phyloP scores from a whole-genome alignment of 2,113 vertebrate genomes.

The Nesogale talazaci region DNA sequence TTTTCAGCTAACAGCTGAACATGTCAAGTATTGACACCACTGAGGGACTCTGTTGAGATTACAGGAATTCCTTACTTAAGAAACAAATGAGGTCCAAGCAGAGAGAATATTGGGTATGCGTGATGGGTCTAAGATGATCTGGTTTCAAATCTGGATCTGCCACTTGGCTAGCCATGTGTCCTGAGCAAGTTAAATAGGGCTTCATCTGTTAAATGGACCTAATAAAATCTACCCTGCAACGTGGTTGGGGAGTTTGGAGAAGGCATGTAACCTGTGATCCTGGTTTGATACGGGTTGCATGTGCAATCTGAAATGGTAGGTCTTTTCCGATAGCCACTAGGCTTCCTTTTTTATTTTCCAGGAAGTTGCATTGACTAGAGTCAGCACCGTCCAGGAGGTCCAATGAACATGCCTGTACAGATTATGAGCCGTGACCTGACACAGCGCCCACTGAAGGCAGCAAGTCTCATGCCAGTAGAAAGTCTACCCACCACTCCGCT shows the following conservation, averaged over 20 bases:
- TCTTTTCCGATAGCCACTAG: slow-evolving; percentile 1
- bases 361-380: neutral
- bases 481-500: neutral
- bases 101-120: slow-evolving; percentile 24
- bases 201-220: neutral
- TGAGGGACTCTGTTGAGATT: neutral
- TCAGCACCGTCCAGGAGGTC: neutral
- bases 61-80: slow-evolving; percentile 55
- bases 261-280: neutral
- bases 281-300: neutral
- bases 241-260: slow-evolving; percentile 33
- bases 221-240: slow-evolving; percentile 46
- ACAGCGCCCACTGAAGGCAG: neutral
- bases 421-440: neutral
- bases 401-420: neutral
- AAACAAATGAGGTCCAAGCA: slow-evolving; percentile 55
- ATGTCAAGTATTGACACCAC: neutral
- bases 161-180: slow-evolving; percentile 25
- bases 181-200: slow-evolving; percentile 34
- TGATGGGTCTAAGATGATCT: slow-evolving; percentile 14
- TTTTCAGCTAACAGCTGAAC: neutral
- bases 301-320: neutral
- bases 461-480: neutral
- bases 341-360: slow-evolving; percentile 37
- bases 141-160: slow-evolving; percentile 47